phyloP scores from a whole-genome alignment of 2,113 vertebrate species.

The Silurus asotus region DNA sequence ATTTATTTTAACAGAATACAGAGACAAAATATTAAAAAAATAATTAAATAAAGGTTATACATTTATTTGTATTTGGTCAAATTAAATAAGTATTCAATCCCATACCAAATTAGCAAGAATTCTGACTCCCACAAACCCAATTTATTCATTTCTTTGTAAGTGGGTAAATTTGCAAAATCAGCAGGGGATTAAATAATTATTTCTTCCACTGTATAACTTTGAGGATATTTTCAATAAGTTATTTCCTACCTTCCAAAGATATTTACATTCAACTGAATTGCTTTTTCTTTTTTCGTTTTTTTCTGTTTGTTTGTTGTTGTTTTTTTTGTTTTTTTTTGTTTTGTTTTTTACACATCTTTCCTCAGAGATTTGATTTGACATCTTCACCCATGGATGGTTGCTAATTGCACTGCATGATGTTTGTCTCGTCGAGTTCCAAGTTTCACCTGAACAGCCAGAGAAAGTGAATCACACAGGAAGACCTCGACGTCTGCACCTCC shows the following conservation, averaged over 20 bases:
- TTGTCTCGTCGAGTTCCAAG: constrained; percentile 73
- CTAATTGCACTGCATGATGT: constrained; percentile 74
- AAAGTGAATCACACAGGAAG: constrained; percentile 46
- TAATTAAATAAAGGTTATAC: too few species aligned
- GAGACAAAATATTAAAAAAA: too few species aligned
- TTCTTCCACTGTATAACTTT: neutral
- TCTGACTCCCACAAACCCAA: too few species aligned
- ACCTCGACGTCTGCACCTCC: constrained; percentile 50
- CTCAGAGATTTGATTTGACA: constrained; percentile 78
- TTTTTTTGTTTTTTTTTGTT: neutral
- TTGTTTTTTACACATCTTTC: constrained; percentile 23
- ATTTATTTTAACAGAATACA: too few species aligned
- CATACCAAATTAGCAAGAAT: too few species aligned
- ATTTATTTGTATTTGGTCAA: too few species aligned
- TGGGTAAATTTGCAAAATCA: too few species aligned
- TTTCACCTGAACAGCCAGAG: constrained; percentile 49
- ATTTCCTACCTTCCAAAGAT: neutral
- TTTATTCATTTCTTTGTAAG: too few species aligned
- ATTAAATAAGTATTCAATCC: too few species aligned
- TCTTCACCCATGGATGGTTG: constrained; percentile 61
- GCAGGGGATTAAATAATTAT: too few species aligned
- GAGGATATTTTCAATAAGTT: neutral
- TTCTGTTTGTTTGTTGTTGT: neutral
- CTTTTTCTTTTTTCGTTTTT: neutral
- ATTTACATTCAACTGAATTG: neutral